These are phyloP conservation scores for Chrysodeixis includens DNA, from an alignment of 2,888 invertebrate genomes.

Conservation along the genomic window DNA sequence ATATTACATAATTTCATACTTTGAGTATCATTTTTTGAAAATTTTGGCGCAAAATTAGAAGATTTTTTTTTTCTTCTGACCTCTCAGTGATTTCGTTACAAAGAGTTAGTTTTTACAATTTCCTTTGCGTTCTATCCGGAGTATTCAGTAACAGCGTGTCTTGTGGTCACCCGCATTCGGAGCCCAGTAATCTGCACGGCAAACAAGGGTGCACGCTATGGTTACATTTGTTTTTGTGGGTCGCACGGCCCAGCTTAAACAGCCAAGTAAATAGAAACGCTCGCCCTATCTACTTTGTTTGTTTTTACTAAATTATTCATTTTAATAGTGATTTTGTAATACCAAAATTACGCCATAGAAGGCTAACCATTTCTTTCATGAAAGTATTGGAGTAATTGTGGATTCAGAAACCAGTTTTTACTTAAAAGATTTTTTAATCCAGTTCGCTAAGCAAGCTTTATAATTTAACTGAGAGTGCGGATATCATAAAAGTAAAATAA, in stretches of 20 bases:
- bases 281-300: not conserved
- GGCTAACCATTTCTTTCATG: not conserved
- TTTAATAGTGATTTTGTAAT: not conserved
- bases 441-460: conserved; percentile 18
- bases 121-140: not conserved
- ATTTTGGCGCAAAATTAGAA: too few species aligned
- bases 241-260: conserved; percentile 27
- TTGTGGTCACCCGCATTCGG: conserved; percentile 63
- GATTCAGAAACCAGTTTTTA: conserved; percentile 26
- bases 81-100: not conserved
- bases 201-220: conserved; percentile 74
- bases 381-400: not conserved
- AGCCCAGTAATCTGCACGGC: conserved; percentile 72
- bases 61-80: not conserved
- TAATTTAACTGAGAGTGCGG: conserved; percentile 7
- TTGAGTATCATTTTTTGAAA: too few species aligned
- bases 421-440: conserved; percentile 17
- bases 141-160: conserved; percentile 17
- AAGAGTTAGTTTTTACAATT: not conserved
- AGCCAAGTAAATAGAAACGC: conserved; percentile 6
- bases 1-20: too few species aligned
- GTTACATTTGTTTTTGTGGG: conserved; percentile 70
- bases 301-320: not conserved
- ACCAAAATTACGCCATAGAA: not conserved
- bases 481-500: conserved; percentile 5